Base-by-base conservation (phyloP, 2,797 vertebrate genomes). In the Pantherophis vulpinus region DNA sequence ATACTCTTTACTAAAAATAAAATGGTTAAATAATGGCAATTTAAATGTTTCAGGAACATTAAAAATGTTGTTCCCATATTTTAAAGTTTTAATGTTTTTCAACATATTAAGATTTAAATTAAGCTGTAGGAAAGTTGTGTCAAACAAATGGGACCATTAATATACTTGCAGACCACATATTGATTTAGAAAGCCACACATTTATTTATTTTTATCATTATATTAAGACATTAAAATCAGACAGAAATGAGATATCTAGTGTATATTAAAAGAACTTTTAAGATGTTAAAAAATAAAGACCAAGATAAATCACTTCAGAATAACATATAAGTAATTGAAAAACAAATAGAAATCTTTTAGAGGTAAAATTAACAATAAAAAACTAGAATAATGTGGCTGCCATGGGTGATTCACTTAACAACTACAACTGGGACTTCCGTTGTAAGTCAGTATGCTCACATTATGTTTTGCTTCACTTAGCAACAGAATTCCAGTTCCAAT, bases 1-100 rank as follows among this genome's bases (percentile, higher is more conserved):
- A 92, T 29, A 70, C 42, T 87, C 66, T 66, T n/a, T 55, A 74
- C 18, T 90, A 93, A 56, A 94, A 95, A 92, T 70, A 59, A 47
- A 47, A 79, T 42, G 93, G 86, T 94, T 37, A 91, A 18, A 59
- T 92, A 58, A 60, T 12, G 32, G 92, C 29, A 83, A n/a, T 94
- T 91, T 79, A 42, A 95, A 91, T 58, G n/a, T n/a, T 93, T 14
- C 61, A 88, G 88, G 86, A 2, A 93, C 12, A 70, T 6, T 61
- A 1, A 47, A 91, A 91, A 59, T 79, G n/a, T 27, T 18, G 2
- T 47, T 83, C 23, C 23, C 23, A 3, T 86, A 42, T 37, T 79
- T 59, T 59, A 42, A 27, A 60, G 18, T 59, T 59, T 59, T 20
- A 37, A 27, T 59, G 32, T 61, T 25, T 74, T 37, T 74, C 16